phyloP scores from a whole-genome alignment of 2,113 vertebrate genomes.

The Acanthisitta chloris region DNA sequence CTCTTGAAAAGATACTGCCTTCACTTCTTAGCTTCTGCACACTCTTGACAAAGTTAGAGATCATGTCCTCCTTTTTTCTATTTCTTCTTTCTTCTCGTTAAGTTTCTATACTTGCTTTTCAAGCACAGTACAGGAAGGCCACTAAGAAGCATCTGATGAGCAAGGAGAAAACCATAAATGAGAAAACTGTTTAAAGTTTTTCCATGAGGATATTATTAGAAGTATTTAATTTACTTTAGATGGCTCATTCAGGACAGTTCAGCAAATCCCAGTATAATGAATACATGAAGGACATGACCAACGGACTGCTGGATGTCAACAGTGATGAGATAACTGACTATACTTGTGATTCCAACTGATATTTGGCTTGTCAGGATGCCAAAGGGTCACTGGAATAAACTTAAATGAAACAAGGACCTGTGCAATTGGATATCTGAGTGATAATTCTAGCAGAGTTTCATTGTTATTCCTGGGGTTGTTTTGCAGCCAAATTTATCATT shows the following conservation, averaged over 20 bases:
- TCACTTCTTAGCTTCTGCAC: not conserved
- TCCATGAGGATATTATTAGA: not conserved
- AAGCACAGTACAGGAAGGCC: not conserved
- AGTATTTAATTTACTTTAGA: slow-evolving; percentile 3
- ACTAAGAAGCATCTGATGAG: not conserved
- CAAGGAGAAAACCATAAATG: not conserved
- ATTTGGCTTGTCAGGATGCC: not conserved
- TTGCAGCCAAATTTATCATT: not conserved
- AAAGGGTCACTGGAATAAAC: not conserved
- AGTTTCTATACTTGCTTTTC: not conserved
- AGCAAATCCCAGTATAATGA: slow-evolving; percentile 2
- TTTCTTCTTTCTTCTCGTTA: not conserved
- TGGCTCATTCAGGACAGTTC: not conserved
- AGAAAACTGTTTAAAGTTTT: not conserved
- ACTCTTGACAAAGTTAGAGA: not conserved
- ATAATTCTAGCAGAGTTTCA: not conserved
- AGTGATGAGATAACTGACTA: not conserved
- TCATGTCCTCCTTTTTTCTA: not conserved
- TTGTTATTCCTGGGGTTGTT: not conserved
- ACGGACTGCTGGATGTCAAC: not conserved
- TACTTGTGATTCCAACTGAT: not conserved
- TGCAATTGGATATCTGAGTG: not conserved
- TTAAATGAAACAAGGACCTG: not conserved
- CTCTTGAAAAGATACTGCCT: not conserved
- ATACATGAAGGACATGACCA: not conserved